These are phyloP conservation scores for Agapostemon virescens DNA, from an alignment of 2,888 invertebrate species.

Conservation along the genomic window DNA sequence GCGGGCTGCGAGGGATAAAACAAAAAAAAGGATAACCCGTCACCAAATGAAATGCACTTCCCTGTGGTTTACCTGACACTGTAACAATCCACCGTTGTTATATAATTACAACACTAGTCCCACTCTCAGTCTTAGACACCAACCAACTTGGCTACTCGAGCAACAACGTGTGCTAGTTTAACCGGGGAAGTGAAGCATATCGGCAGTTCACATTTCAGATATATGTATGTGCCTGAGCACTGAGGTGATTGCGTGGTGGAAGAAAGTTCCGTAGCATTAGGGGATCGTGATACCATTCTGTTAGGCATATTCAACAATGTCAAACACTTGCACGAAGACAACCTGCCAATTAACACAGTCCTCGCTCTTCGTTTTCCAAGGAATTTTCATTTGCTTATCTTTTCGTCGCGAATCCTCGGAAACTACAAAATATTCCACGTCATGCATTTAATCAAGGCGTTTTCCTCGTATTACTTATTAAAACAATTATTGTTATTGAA, in stretches of 20 bases:
- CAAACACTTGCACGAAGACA: not conserved
- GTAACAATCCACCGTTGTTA: slow-evolving; percentile 38
- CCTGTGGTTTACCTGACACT: slow-evolving; percentile 13
- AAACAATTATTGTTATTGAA: no score
- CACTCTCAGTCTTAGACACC: slow-evolving; percentile 22
- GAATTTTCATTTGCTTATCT: not conserved
- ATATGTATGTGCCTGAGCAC: slow-evolving; percentile 33
- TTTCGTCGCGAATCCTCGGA: no score
- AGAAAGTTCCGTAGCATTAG: slow-evolving; percentile 29
- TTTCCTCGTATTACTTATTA: no score
- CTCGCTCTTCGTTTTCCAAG: not conserved
- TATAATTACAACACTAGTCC: slow-evolving; percentile 37
- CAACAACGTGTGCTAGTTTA: slow-evolving; percentile 54
- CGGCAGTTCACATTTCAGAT: slow-evolving; percentile 51
- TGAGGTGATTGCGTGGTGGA: slow-evolving; percentile 32
- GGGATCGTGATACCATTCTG: slow-evolving; percentile 13
- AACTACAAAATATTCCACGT: not conserved
- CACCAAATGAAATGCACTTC: not conserved
- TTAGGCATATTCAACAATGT: slow-evolving; percentile 8
- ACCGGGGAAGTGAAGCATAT: slow-evolving; percentile 51
- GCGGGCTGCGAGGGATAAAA: not conserved
- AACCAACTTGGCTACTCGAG: slow-evolving; percentile 32
- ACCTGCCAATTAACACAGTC: not conserved
- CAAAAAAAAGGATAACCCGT: not conserved
- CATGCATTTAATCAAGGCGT: no score